These are phyloP conservation scores for Mobula hypostoma DNA, from an alignment of 2,113 vertebrate species.

Conservation along the genomic window DNA sequence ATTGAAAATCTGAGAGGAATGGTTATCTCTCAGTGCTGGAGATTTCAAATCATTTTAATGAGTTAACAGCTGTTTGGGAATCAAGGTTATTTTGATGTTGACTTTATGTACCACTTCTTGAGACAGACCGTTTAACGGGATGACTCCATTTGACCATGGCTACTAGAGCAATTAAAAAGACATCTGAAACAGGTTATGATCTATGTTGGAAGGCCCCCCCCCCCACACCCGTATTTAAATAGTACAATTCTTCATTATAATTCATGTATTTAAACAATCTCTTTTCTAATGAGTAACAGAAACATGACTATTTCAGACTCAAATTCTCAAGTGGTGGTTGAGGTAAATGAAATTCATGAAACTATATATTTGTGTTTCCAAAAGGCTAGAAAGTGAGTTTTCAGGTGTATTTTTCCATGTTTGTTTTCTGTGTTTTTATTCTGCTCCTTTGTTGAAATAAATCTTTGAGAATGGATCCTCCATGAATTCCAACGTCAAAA, in stretches of 20 bases:
- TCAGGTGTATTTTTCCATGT: too few relatives aligned
- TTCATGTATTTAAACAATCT: neutral
- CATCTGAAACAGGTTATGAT: neutral
- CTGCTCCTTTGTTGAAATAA: neutral
- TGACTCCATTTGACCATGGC: too few relatives aligned
- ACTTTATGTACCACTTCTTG: too few relatives aligned
- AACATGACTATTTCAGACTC: neutral
- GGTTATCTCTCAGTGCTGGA: too few relatives aligned
- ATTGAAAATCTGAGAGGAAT: too few relatives aligned
- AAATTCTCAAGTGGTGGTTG: neutral
- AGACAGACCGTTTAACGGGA: too few relatives aligned
- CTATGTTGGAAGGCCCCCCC: neutral
- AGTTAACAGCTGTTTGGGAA: too few relatives aligned
- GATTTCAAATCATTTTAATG: too few relatives aligned
- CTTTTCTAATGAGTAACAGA: neutral
- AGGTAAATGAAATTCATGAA: neutral
- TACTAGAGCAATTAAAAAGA: too few relatives aligned
- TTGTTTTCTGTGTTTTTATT: neutral
- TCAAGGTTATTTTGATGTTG: too few relatives aligned
- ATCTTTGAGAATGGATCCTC: neutral
- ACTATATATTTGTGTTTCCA: neutral
- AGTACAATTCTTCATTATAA: neutral
- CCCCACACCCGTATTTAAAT: neutral
- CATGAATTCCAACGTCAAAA: neutral
- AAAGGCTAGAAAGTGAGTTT: neutral